These are phyloP conservation scores for Polylopha cassiicola DNA, from an alignment of 2,888 invertebrate genomes.

Conservation along the genomic window DNA sequence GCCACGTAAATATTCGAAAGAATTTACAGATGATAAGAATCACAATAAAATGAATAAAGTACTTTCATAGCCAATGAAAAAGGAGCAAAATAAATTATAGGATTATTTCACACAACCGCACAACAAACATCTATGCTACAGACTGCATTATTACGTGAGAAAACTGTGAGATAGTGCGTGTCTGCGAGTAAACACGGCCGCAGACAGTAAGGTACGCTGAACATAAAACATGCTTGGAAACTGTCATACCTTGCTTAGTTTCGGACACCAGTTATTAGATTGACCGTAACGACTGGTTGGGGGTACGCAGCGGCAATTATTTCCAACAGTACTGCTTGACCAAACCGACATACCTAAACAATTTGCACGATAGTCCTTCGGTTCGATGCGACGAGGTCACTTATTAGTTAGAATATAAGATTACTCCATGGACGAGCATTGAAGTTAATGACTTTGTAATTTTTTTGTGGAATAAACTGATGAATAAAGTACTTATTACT, in stretches of 20 bases:
- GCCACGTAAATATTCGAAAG: no score
- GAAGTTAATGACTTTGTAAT: not conserved
- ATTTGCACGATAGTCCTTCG: constrained; percentile 64
- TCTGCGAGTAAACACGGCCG: constrained; percentile 28
- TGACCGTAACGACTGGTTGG: constrained; percentile 63
- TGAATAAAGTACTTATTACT: no score
- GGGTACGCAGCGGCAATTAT: constrained; percentile 65
- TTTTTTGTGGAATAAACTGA: no score
- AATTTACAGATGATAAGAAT: no score
- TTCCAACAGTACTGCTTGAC: constrained; percentile 81
- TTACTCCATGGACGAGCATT: constrained; percentile 22
- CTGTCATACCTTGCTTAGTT: constrained; percentile 66
- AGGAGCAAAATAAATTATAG: constrained; percentile 2
- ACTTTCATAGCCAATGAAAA: constrained; percentile 26
- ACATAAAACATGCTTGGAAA: constrained; percentile 18
- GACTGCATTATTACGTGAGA: constrained; percentile 19
- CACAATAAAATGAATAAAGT: constrained; percentile 17
- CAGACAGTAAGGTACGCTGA: constrained; percentile 7
- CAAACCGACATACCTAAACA: constrained; percentile 83
- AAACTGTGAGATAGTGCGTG: constrained; percentile 18
- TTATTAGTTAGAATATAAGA: constrained; percentile 24
- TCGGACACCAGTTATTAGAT: constrained; percentile 69
- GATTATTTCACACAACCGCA: constrained; percentile 13
- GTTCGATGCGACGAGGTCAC: constrained; percentile 62
- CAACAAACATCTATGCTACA: constrained; percentile 16